phyloP scores from a whole-genome alignment of 2,797 vertebrate species.

The Danio jaintianensis region DNA sequence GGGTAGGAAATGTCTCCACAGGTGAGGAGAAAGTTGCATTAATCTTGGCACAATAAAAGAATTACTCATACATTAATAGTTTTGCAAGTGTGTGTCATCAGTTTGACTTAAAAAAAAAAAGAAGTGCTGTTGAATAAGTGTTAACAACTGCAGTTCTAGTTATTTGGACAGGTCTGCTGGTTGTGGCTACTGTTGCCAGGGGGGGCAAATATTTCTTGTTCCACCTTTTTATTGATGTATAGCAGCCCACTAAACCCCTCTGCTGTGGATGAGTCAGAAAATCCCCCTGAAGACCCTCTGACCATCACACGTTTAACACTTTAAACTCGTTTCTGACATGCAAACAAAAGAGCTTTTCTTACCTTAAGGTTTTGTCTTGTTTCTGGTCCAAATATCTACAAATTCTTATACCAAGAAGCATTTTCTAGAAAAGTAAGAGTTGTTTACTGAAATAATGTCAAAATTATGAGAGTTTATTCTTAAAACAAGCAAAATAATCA shows the following conservation, averaged over 20 bases:
- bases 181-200: constrained; percentile 61
- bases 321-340: background rate
- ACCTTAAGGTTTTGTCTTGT: too few species aligned
- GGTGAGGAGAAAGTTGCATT: background rate
- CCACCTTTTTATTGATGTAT: constrained; percentile 53
- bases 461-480: too few species aligned
- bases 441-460: too few species aligned
- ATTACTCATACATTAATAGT: background rate
- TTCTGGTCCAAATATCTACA: too few species aligned
- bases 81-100: constrained; percentile 1
- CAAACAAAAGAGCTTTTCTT: too few species aligned
- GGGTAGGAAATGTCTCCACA: background rate
- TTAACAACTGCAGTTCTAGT: constrained; percentile 44
- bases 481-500: too few species aligned
- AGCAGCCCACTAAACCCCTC: constrained; percentile 16
- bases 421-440: too few species aligned
- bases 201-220: constrained; percentile 49
- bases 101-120: constrained; percentile 9
- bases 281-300: constrained; percentile 6
- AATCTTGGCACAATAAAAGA: background rate
- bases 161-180: constrained; percentile 65
- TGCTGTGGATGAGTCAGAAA: constrained; percentile 55
- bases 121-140: constrained; percentile 19
- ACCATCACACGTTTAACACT: constrained; percentile 20
- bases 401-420: too few species aligned